Base-by-base conservation (phyloP, 2,888 invertebrate genomes). In the Eilema depressum region DNA sequence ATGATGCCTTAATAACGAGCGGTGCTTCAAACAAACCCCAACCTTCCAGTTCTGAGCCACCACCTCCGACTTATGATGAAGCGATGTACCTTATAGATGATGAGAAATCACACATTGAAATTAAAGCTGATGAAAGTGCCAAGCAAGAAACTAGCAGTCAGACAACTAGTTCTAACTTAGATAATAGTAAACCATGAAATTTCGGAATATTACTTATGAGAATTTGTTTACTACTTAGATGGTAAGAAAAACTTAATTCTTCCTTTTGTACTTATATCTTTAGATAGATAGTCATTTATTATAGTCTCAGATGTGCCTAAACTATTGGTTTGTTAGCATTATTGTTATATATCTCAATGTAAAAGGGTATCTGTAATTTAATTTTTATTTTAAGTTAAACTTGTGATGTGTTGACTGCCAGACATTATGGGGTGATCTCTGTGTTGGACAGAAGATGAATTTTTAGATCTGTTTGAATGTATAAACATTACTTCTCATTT, bases 51-150 rank as follows among this genome's bases (percentile, higher is more conserved):
- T 96, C 96, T 23, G 96, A 96, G 85, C 92, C 95, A 41, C 96
- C 96, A 17, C 96, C 96, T 4, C 96, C 96, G 0, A 95, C 96
- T 20, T 96, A 97, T 84, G 96, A 96, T 82, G 96, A 96, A 93
- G 96, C 96, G 1, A 95, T 96, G 95, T 95, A 94, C 78, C 91
- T 96, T 20, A 95, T 96, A 83, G 94, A 91, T 73, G 95, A 95
- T 86, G 94, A 92, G 73, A 95, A 95, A 81, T 83, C 88, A 62
- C 84, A 80, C 68, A 84, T 87, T 66, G 88, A 88, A 61, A 86
- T 87, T 73, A 91, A 87, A 86, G 87, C 84, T 81, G 91, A 91
- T 74, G 87, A 88, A n/a, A 88, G 82, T 84, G 87, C 87, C 74
- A 95, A 95, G 85, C 91, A 93, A 82, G 93, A 94, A 86, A 89